A percentile compares a stretch with the other conserved stretches of the same genome.
Evolutionary conservation across 2,797 vertebrate genomes (phyloP).

Genomic region (Zalophus californianus): DNA sequence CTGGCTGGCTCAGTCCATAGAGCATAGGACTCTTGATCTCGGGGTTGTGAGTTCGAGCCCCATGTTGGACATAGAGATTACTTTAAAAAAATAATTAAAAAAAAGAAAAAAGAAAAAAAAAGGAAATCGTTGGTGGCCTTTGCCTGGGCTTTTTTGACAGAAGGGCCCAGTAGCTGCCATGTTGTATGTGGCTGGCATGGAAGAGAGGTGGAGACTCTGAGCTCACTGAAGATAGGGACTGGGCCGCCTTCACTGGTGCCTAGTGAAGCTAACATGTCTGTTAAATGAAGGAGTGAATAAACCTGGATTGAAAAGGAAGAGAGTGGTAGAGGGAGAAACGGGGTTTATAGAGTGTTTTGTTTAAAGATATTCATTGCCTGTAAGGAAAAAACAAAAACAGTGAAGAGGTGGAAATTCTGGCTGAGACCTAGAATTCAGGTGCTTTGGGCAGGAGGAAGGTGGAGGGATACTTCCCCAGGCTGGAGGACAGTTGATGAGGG

Average conservation of each 20-base stretch:
- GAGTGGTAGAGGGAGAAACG: neutral
- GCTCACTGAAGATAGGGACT: neutral
- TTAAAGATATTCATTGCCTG: neutral
- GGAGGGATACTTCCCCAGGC: neutral
- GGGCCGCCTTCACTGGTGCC: neutral
- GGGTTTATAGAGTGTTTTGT: neutral
- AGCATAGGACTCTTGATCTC: neutral
- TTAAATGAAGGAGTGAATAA: neutral
- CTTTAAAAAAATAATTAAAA: neutral
- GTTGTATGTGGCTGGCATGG: neutral
- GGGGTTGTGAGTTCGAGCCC: neutral
- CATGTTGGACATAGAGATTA: neutral
- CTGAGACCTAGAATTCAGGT: neutral
- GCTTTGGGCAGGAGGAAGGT: neutral
- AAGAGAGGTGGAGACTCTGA: neutral
- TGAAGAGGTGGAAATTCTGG: slow-evolving; percentile 31
- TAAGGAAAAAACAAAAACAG: neutral
- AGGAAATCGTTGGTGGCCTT: neutral
- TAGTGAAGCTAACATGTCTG: neutral
- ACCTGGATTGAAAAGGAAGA: slow-evolving; percentile 9
- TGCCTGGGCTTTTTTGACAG: neutral
- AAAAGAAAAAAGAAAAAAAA: neutral
- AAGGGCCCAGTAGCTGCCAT: neutral
- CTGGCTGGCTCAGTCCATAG: neutral
- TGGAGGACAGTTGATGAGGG: neutral